Base-by-base conservation (phyloP, 2,888 invertebrate genomes). In the Octonoba sinensis region DNA sequence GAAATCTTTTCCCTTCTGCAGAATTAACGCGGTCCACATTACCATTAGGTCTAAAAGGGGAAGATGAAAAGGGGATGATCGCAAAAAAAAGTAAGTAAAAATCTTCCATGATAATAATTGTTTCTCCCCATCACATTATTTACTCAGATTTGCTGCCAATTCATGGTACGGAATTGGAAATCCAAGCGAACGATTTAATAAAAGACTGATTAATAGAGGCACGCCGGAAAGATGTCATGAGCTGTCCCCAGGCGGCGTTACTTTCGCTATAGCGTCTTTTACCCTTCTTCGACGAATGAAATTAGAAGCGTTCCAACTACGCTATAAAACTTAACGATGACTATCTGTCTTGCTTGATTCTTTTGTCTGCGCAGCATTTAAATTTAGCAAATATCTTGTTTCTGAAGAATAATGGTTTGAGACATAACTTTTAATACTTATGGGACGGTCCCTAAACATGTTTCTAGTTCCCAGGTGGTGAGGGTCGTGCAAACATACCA, bases 251-350 rank as follows among this genome's bases (percentile, higher is more conserved):
- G 76, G 47, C 76, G 76, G 69, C 76, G 76, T 54, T 60, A 54
- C 13, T 62, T 54, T 44, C 12, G 54, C 62, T 44, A 64, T 69
- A 54, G 69, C 44, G 54, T 18, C 46, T 24, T 36, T 62, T 76
- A 69, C 69, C 56, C 47, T 15, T 62, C 62, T 44, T 20, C 18
- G 69, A 69, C 36, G 60, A 46, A 69, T 70, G 27, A 69, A 64
- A 76, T 76, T 76, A 76, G 69, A 76, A 54, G 54, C 18, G 27
- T 65, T 62, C 57, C 36, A 65, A 62, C 36, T 51, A 60, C 11
- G 69, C 75, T 69, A 76, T 76, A 76, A 76, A 76, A 76, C 76
- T 76, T 76, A 76, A 76, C 49, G 76, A 76, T 76, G 76, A 76
- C 76, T 64, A 76, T 76, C 60, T 62, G 60, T 76, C 76, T 76